Evolutionary conservation across 1,140 invertebrate genomes (phyloP).

Genomic region (Arctopsyche grandis): DNA sequence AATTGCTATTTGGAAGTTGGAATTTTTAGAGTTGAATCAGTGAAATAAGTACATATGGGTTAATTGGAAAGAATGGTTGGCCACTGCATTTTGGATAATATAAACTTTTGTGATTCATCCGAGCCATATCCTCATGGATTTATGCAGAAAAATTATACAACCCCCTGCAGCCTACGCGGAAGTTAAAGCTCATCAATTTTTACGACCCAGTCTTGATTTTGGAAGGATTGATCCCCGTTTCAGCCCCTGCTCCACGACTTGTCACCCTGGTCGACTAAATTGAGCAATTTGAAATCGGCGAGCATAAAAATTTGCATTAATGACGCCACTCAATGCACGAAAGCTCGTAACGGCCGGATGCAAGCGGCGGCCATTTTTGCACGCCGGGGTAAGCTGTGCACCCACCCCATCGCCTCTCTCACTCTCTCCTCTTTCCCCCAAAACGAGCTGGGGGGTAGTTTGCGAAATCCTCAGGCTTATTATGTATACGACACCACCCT

Average conservation of each 20-base stretch:
- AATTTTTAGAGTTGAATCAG: too few relatives aligned
- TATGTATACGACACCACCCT: too few relatives aligned
- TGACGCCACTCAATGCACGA: slow-evolving; percentile 15
- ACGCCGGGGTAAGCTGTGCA: not conserved
- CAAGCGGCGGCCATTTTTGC: slow-evolving; percentile 1
- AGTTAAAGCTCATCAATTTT: slow-evolving; percentile 2
- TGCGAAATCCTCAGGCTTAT: too few relatives aligned
- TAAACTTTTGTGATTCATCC: too few relatives aligned
- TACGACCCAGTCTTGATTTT: slow-evolving; percentile 7
- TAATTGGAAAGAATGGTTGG: too few relatives aligned
- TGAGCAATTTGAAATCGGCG: slow-evolving; percentile 39
- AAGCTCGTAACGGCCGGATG: slow-evolving; percentile 2
- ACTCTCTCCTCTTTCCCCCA: not conserved
- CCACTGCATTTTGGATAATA: too few relatives aligned
- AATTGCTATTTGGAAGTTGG: too few relatives aligned
- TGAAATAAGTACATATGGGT: too few relatives aligned
- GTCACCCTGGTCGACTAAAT: slow-evolving; percentile 1
- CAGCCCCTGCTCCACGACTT: not conserved
- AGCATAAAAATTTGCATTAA: slow-evolving; percentile 42
- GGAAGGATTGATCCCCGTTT: not conserved
- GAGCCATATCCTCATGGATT: too few relatives aligned
- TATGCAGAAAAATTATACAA: too few relatives aligned
- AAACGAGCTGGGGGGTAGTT: not conserved
- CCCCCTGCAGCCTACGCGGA: not conserved
- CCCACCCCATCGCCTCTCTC: not conserved